Conservation (phyloP, 1,140 invertebrate species). For the Leucophenga varia region DNA sequence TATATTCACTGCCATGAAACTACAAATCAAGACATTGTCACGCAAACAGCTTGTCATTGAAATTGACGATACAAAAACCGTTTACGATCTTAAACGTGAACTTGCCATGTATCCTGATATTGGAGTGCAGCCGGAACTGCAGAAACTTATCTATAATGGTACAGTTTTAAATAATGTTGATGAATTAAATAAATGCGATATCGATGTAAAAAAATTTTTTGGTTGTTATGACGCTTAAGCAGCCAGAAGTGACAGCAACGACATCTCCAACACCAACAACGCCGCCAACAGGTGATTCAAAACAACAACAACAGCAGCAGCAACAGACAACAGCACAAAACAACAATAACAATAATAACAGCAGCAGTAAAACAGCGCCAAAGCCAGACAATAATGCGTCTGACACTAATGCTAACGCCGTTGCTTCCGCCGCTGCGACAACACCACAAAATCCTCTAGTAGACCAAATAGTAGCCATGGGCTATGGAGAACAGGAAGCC, state of each 20-base stretch:
- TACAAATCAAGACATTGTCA: conserved; percentile 18
- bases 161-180: conserved; percentile 88
- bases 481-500: conserved; percentile 31
- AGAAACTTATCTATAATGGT: conserved; percentile 60
- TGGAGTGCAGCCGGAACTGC: conserved; percentile 12
- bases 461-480: conserved; percentile 29
- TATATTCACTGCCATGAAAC: conserved; percentile 12
- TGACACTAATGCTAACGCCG: conserved; percentile 11
- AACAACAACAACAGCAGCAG: neutral
- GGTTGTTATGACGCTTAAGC: conserved; percentile 75
- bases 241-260: conserved; percentile 2
- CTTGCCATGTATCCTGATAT: conserved; percentile 12
- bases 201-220: conserved; percentile 97
- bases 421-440: conserved; percentile 11
- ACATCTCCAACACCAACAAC: conserved; percentile 3
- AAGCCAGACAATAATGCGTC: neutral
- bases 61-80: conserved; percentile 14
- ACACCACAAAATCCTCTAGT: conserved; percentile 18
- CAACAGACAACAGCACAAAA: neutral
- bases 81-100: conserved; percentile 17
- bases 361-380: neutral
- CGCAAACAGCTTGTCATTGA: conserved; percentile 13
- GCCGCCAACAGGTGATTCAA: neutral
- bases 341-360: neutral
- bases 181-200: conserved; percentile 81